These are phyloP conservation scores for Papilio helenus DNA, from an alignment of 1,140 invertebrate species.

Conservation along the genomic window DNA sequence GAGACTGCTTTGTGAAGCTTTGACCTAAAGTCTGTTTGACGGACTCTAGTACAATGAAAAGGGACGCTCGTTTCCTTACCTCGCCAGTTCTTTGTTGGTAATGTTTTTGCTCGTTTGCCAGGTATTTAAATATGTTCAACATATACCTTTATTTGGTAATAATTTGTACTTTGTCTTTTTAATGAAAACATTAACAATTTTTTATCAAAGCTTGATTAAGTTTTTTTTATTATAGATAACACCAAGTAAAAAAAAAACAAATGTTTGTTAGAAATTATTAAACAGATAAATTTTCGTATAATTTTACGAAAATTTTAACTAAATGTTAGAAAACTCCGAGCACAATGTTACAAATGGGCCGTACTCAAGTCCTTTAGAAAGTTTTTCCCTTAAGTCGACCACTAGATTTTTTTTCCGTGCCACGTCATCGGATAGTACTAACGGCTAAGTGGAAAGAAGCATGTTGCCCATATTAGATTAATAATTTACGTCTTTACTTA, in stretches of 20 bases:
- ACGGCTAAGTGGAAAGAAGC: background rate
- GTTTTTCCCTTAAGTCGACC: background rate
- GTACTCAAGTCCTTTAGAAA: background rate
- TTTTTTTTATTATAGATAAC: no score
- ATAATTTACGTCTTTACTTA: background rate
- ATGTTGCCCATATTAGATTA: background rate
- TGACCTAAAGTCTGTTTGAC: background rate
- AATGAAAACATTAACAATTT: background rate
- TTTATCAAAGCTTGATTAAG: background rate
- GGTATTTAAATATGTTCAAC: background rate
- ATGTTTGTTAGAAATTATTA: no score
- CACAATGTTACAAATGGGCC: background rate
- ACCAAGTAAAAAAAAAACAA: no score
- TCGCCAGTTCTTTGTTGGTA: conserved; percentile 29
- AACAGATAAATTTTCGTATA: background rate
- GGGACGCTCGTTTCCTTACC: conserved; percentile 23
- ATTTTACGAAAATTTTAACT: background rate
- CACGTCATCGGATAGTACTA: conserved; percentile 8
- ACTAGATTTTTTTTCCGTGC: background rate
- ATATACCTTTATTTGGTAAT: background rate
- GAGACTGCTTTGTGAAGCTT: background rate
- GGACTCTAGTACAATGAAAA: conserved; percentile 27
- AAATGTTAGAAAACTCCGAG: background rate
- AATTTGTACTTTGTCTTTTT: conserved; percentile 1
- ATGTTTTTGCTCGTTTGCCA: conserved; percentile 31